Evolutionary conservation across 2,113 vertebrate genomes (phyloP).

Genomic region (Gymnogyps californianus): DNA sequence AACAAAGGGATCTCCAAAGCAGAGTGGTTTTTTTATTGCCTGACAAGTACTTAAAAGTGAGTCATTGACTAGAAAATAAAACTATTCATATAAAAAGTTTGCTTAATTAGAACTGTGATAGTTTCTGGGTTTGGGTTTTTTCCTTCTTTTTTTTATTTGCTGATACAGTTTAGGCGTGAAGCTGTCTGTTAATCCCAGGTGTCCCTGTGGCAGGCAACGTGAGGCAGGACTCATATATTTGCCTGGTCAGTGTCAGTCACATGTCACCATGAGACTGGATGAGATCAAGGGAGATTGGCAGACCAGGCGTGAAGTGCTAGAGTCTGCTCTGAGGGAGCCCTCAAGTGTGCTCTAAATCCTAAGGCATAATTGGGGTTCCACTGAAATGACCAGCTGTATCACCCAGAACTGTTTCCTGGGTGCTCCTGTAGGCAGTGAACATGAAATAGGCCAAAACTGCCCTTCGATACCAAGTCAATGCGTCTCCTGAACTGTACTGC

Average conservation of each 20-base stretch:
- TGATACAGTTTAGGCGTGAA: not conserved
- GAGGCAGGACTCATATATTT: not conserved
- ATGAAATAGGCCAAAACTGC: not conserved
- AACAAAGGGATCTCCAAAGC: not conserved
- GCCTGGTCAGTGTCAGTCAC: not conserved
- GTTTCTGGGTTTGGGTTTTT: not conserved
- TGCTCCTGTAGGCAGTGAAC: not conserved
- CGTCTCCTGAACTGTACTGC: not conserved
- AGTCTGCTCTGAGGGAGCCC: not conserved
- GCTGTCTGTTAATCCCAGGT: not conserved
- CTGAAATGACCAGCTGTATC: not conserved
- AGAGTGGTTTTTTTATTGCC: fast-evolving
- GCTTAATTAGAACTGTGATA: not conserved
- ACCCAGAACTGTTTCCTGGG: not conserved
- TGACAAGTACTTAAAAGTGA: not conserved
- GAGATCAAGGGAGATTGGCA: not conserved
- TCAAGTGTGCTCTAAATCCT: not conserved
- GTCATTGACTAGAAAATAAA: not conserved
- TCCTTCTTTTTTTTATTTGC: not conserved
- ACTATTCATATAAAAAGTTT: not conserved
- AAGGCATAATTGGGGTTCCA: not conserved
- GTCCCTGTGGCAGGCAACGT: not conserved
- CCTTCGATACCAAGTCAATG: not conserved
- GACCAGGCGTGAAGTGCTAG: not conserved
- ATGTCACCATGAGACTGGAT: not conserved